phyloP scores from a whole-genome alignment of 2,888 invertebrate species.

The Endotricha flammealis region DNA sequence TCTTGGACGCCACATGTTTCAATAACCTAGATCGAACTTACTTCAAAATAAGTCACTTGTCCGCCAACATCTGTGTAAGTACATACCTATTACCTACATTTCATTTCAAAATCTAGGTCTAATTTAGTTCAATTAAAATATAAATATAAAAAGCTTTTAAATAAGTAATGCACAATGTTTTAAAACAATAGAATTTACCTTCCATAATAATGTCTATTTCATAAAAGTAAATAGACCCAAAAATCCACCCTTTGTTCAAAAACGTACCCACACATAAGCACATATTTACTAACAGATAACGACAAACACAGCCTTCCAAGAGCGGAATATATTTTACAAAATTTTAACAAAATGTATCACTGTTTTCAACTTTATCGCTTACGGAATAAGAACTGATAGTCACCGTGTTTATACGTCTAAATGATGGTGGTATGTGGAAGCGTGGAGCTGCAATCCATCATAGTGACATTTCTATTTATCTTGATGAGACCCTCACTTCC shows the following conservation, averaged over 20 bases:
- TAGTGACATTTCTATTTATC: slow-evolving; percentile 73
- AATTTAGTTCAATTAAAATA: too few species aligned
- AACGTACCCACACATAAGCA: slow-evolving; percentile 36
- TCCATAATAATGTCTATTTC: background rate
- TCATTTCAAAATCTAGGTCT: too few species aligned
- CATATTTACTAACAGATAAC: slow-evolving; percentile 51
- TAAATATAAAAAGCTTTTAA: too few species aligned
- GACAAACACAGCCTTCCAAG: slow-evolving; percentile 46
- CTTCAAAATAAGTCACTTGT: too few species aligned
- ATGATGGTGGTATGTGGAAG: slow-evolving; percentile 33
- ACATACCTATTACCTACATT: too few species aligned
- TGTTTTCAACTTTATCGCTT: slow-evolving; percentile 33
- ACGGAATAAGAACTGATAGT: slow-evolving; percentile 19
- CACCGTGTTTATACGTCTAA: slow-evolving; percentile 26
- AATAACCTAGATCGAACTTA: too few species aligned
- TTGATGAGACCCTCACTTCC: slow-evolving; percentile 67
- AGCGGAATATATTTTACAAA: slow-evolving; percentile 27
- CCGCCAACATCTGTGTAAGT: too few species aligned
- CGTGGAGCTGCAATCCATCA: slow-evolving; percentile 66
- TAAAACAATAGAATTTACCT: too few species aligned
- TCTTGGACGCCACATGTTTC: too few species aligned
- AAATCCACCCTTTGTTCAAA: slow-evolving; percentile 22
- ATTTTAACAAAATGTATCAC: slow-evolving; percentile 15
- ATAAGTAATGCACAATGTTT: too few species aligned
- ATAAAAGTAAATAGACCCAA: slow-evolving; percentile 10